phyloP scores from a whole-genome alignment of 92 coral and sea anemone species.

The Scolanthus callimorphus region DNA sequence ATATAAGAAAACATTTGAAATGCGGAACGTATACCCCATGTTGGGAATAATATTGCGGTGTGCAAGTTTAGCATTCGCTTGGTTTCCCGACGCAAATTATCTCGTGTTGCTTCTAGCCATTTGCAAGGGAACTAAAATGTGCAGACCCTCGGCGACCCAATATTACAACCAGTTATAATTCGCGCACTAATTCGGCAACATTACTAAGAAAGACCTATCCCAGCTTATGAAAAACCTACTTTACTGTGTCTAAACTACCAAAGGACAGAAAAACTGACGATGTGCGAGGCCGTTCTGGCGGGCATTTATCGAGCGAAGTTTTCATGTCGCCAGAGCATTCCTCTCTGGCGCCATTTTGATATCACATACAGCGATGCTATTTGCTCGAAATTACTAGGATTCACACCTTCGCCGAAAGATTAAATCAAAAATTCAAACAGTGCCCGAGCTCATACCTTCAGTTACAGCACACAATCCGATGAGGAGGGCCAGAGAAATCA shows the following conservation, averaged over 20 bases:
- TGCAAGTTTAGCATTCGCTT: not conserved
- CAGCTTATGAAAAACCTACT: not conserved
- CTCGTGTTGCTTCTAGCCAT: constrained; percentile 24
- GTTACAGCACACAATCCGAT: constrained; percentile 8
- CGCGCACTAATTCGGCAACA: not conserved
- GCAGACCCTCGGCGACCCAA: not conserved
- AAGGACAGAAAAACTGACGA: constrained; percentile 16
- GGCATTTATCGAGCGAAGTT: constrained; percentile 12
- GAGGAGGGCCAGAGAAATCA: not conserved
- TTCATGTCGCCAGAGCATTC: constrained; percentile 48
- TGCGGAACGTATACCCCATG: no score
- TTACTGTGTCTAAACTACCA: not conserved
- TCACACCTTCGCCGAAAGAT: constrained; percentile 76
- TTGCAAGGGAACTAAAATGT: constrained; percentile 2
- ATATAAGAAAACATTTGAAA: not conserved
- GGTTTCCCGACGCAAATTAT: not conserved
- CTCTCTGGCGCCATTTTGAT: constrained; percentile 39
- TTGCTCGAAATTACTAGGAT: constrained; percentile 38
- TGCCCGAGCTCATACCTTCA: constrained; percentile 26
- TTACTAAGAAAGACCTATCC: not conserved
- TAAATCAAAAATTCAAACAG: constrained; percentile 80
- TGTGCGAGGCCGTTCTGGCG: constrained; percentile 20
- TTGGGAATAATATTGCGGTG: no score
- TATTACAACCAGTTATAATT: not conserved
- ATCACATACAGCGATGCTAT: constrained; percentile 28